Evolutionary conservation across 2,113 vertebrate genomes (phyloP), one percentile per base, ranked within the genome.

Genomic region (Asarcornis scutulata): DNA sequence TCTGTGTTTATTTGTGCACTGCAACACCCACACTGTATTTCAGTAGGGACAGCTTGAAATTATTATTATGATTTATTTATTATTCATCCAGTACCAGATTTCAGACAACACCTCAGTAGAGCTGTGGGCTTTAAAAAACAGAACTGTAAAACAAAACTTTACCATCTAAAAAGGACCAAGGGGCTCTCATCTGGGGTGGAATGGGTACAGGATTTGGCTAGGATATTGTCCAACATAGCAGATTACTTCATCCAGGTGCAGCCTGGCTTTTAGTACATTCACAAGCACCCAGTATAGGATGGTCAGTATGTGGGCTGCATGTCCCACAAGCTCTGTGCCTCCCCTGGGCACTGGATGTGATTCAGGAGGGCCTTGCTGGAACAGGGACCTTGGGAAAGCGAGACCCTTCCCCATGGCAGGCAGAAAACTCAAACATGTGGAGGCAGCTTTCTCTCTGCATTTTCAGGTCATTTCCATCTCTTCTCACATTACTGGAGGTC

Each of bases 281-380:
- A 1, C 12, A 15, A 86, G 2, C 0, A 0, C 6, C 10, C 55
- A 75, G 38, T 9, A 66, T 13, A 60, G 15, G 7, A n/a, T 6
- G 9, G 11, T 71, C 44, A 38, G 13, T 9, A 20, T 31, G 13
- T 6, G 81, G 4, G 27, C 36, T 1, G 0, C 50, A 75, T 23
- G 7, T 38, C 4, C 11, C 13, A 7, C 32, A 59, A 16, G 42
- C 9, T 11, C 27, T 55, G 17, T 11, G 32, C 11, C n/a, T 25
- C 31, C 34, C 32, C 14, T 55, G 8, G n/a, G 8, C 38, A 64
- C 16, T 42, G 44, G 1, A 2, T 16, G 12, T 11, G 25, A n/a
- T 66, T 36, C 58, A 82, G 52, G 10, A 77, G 12, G 14, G 7
- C 6, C 9, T 4, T 59, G 25, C 9, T 72, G 14, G 6, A 16